Evolutionary conservation across 2,113 vertebrate genomes (phyloP).

Genomic region (Cephalopterus ornatus): DNA sequence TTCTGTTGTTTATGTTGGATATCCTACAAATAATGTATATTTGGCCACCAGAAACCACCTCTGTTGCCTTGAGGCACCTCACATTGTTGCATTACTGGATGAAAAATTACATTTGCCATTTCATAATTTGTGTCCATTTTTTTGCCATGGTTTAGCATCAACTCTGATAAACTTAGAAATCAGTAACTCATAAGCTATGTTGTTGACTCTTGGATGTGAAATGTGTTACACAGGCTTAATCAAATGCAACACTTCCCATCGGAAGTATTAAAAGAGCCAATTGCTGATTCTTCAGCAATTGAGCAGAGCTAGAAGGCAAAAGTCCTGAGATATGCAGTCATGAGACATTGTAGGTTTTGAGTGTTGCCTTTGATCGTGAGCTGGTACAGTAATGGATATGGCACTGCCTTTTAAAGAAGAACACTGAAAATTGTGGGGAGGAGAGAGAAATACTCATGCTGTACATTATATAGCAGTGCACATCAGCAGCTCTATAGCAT

Average conservation of each 20-base stretch:
- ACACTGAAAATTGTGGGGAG: neutral
- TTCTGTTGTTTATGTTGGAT: neutral
- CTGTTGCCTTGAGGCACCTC: neutral
- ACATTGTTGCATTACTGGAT: neutral
- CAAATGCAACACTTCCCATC: neutral
- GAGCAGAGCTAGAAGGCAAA: neutral
- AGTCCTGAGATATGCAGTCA: neutral
- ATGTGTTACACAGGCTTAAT: neutral
- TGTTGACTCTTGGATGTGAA: neutral
- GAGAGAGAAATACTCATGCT: neutral
- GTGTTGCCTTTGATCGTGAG: neutral
- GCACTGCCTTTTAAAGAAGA: neutral
- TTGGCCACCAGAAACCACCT: neutral
- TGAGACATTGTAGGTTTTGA: neutral
- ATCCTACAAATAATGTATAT: neutral
- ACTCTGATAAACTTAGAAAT: neutral
- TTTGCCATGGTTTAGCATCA: neutral
- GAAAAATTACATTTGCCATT: conserved; percentile 19
- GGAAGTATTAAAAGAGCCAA: neutral
- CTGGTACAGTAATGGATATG: neutral
- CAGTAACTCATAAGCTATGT: neutral
- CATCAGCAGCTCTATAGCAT: neutral
- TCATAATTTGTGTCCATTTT: neutral
- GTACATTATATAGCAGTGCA: neutral
- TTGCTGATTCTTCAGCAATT: neutral